Conservation (phyloP, 2,113 vertebrate genomes). For the Turnix velox region DNA sequence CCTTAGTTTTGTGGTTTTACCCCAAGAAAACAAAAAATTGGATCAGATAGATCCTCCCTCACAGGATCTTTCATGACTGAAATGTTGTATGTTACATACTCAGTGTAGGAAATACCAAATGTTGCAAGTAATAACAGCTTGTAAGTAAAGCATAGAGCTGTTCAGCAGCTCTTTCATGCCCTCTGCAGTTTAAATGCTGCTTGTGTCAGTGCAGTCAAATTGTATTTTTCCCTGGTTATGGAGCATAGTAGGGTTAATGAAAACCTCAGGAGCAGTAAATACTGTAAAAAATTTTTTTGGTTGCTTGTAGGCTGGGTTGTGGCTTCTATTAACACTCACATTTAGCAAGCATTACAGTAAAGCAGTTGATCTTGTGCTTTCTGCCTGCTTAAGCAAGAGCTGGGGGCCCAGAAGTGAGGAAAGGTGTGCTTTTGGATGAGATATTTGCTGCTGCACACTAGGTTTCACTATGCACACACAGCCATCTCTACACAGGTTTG, state of each 20-base stretch:
- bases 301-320: not conserved
- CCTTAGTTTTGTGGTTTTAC: not conserved
- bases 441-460: not conserved
- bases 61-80: not conserved
- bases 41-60: not conserved
- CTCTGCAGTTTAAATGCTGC: constrained; percentile 43
- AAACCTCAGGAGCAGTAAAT: not conserved
- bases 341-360: not conserved
- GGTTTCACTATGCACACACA: not conserved
- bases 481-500: not conserved
- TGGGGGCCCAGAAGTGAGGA: not conserved
- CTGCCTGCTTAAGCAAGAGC: not conserved
- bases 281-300: not conserved
- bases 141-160: not conserved
- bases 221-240: not conserved
- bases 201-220: not conserved
- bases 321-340: not conserved
- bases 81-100: not conserved
- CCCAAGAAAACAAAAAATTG: not conserved
- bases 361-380: not conserved
- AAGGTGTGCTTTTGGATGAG: not conserved
- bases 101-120: not conserved
- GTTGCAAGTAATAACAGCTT: not conserved
- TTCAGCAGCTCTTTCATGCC: constrained; percentile 55
- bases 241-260: not conserved